Conservation (phyloP, 2,888 invertebrate species). For the Drosophila mercatorum region DNA sequence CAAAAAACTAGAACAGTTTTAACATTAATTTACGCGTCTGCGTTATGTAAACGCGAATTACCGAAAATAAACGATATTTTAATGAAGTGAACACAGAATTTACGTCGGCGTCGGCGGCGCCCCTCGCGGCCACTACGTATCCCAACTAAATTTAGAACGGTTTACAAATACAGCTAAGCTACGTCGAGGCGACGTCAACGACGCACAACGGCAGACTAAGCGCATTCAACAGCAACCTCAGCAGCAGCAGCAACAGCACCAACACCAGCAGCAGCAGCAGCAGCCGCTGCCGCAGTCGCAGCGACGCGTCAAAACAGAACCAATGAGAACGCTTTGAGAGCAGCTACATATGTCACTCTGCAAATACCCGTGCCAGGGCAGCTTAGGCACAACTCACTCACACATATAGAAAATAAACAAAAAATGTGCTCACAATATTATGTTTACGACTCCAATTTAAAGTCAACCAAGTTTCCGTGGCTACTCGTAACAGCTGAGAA, state of each 20-base stretch:
- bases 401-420: not conserved
- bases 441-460: not conserved
- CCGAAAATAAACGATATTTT: constrained; percentile 59
- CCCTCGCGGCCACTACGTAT: constrained; percentile 49
- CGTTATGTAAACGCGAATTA: constrained; percentile 72
- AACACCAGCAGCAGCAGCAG: no score
- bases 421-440: not conserved
- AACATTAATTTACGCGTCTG: constrained; percentile 47
- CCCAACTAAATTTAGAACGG: constrained; percentile 73
- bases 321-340: constrained; percentile 26
- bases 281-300: constrained; percentile 4
- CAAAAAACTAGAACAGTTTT: constrained; percentile 32
- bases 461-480: not conserved
- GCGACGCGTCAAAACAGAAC: constrained; percentile 22
- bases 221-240: constrained; percentile 44
- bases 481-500: not conserved
- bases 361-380: constrained; percentile 21
- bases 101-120: constrained; percentile 39
- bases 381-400: not conserved
- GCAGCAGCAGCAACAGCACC: constrained; percentile 23
- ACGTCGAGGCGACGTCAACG: constrained; percentile 63
- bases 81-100: constrained; percentile 51
- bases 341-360: constrained; percentile 11
- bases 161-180: constrained; percentile 29
- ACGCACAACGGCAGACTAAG: constrained; percentile 73